These are phyloP conservation scores for Pseudopodoces humilis DNA, from an alignment of 2,113 vertebrate genomes.

Conservation along the genomic window DNA sequence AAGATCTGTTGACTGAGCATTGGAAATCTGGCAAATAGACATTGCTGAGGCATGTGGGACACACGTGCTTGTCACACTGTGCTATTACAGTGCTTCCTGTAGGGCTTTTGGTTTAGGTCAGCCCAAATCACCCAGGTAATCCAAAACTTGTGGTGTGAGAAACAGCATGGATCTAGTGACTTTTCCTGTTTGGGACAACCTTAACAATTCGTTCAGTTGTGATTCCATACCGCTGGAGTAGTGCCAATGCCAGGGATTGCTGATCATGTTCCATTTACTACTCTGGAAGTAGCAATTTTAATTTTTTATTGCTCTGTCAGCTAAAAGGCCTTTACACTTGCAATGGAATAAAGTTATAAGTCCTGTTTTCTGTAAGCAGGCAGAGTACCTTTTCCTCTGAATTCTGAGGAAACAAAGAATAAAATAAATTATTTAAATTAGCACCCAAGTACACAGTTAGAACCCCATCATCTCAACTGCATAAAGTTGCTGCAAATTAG, in stretches of 20 bases:
- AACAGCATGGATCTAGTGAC: not conserved
- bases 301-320: not conserved
- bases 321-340: not conserved
- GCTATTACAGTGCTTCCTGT: not conserved
- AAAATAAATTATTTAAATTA: not conserved
- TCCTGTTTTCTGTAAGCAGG: not conserved
- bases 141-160: not conserved
- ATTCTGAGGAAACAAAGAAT: not conserved
- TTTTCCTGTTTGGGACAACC: not conserved
- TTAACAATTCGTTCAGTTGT: not conserved
- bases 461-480: not conserved
- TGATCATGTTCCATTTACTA: not conserved
- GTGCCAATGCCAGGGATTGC: not conserved
- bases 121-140: not conserved
- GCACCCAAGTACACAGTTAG: not conserved
- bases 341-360: not conserved
- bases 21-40: not conserved
- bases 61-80: rapidly evolving
- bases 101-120: not conserved
- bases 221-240: not conserved
- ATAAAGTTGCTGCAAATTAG: not conserved
- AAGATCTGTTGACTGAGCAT: not conserved
- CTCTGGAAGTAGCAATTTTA: not conserved
- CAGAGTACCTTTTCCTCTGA: not conserved
- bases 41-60: not conserved